Conservation (phyloP, 2,113 vertebrate species). For the Upupa epops region DNA sequence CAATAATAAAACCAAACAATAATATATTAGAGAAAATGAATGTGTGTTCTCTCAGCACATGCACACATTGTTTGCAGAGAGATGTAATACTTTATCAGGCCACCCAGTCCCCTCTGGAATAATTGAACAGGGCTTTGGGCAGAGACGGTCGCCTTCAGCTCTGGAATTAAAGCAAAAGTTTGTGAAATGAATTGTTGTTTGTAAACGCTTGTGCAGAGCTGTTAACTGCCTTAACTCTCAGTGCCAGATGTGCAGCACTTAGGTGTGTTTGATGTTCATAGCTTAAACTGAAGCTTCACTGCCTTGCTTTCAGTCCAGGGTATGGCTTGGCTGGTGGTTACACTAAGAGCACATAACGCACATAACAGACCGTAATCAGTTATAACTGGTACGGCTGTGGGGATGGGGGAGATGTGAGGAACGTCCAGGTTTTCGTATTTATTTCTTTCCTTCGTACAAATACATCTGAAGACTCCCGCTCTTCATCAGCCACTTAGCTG, state of each 20-base stretch:
- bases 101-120: background rate
- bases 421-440: background rate
- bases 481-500: background rate
- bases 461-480: background rate
- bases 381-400: background rate
- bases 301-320: background rate
- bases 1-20: background rate
- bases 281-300: background rate
- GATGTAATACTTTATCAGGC: background rate
- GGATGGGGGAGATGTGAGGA: background rate
- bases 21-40: background rate
- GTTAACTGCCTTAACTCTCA: no score
- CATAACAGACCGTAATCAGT: background rate
- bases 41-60: background rate
- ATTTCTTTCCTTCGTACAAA: background rate
- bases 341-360: background rate
- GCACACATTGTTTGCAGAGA: background rate
- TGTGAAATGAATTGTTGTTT: background rate
- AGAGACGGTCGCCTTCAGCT: background rate
- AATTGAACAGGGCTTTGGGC: background rate
- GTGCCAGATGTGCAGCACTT: background rate
- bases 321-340: background rate
- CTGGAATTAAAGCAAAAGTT: background rate
- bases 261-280: background rate
- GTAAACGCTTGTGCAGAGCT: background rate